Conservation (phyloP, 2,113 vertebrate genomes). For the Columba janthina region DNA sequence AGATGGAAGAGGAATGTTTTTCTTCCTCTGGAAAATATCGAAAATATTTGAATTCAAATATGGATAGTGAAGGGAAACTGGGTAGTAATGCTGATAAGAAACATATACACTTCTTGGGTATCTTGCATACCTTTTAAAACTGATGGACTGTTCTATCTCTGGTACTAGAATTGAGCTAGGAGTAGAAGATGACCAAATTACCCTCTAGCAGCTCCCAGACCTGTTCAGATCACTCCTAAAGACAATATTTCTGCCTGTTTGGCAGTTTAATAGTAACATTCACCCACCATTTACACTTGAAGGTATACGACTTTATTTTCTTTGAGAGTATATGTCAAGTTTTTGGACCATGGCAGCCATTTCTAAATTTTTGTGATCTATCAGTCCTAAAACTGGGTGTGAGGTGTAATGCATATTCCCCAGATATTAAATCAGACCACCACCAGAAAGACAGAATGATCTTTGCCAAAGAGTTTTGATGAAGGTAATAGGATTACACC, state of each 20-base stretch:
- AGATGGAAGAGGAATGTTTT: not conserved
- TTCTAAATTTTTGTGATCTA: not conserved
- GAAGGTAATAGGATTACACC: not conserved
- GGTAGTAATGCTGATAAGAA: not conserved
- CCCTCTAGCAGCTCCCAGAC: not conserved
- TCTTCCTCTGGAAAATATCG: not conserved
- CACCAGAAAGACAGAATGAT: not conserved
- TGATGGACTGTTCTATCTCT: not conserved
- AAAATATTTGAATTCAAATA: not conserved
- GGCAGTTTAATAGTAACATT: not conserved
- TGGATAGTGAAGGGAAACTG: not conserved
- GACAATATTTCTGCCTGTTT: not conserved
- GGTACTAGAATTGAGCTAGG: not conserved
- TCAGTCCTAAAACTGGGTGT: not conserved
- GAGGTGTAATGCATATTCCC: not conserved
- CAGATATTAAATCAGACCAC: not conserved
- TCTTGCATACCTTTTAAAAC: not conserved
- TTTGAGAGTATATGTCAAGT: not conserved
- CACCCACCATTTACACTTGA: not conserved
- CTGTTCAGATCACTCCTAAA: not conserved
- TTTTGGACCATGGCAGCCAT: not conserved
- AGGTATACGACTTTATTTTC: not conserved
- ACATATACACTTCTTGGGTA: fast-evolving
- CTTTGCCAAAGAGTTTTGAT: not conserved
- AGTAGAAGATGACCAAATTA: not conserved